Evolutionary conservation across 1,140 invertebrate genomes (phyloP).

Genomic region (Belonocnema kinseyi): DNA sequence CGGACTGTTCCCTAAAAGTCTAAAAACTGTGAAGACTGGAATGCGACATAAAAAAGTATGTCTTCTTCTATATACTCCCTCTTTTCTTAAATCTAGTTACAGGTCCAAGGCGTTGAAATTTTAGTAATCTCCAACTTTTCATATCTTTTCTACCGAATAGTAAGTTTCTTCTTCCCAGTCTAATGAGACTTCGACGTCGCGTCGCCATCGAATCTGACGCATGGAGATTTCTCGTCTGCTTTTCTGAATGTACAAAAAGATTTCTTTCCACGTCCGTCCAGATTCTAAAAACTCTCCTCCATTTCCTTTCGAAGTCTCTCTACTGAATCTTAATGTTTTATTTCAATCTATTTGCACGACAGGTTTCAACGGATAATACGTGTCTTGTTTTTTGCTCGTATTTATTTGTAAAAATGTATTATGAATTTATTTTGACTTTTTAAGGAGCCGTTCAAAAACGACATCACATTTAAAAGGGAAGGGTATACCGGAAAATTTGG

Average conservation of each 20-base stretch:
- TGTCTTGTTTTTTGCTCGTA: neutral
- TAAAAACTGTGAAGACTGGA: neutral
- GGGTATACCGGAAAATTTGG: no score
- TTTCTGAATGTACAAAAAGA: conserved; percentile 51
- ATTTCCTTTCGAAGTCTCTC: conserved; percentile 47
- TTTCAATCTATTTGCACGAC: neutral
- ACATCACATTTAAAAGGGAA: no score
- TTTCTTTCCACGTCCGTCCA: conserved; percentile 42
- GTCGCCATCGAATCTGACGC: conserved; percentile 59
- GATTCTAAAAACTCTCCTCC: conserved; percentile 33
- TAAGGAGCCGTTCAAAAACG: no score
- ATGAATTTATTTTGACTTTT: no score
- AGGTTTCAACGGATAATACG: neutral
- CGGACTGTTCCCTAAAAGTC: neutral
- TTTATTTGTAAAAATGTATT: no score
- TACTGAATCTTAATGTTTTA: conserved; percentile 55
- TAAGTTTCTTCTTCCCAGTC: conserved; percentile 59
- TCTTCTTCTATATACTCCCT: conserved; percentile 33
- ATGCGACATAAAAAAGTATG: conserved; percentile 47
- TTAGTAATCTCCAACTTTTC: conserved; percentile 73
- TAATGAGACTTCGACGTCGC: conserved; percentile 66
- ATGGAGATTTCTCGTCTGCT: conserved; percentile 44
- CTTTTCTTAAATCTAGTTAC: conserved; percentile 51
- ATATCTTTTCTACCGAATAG: conserved; percentile 65
- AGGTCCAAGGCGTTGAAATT: conserved; percentile 45